These are phyloP conservation scores for Anas flavirostris DNA, from an alignment of 2,797 vertebrate species.

Conservation along the genomic window DNA sequence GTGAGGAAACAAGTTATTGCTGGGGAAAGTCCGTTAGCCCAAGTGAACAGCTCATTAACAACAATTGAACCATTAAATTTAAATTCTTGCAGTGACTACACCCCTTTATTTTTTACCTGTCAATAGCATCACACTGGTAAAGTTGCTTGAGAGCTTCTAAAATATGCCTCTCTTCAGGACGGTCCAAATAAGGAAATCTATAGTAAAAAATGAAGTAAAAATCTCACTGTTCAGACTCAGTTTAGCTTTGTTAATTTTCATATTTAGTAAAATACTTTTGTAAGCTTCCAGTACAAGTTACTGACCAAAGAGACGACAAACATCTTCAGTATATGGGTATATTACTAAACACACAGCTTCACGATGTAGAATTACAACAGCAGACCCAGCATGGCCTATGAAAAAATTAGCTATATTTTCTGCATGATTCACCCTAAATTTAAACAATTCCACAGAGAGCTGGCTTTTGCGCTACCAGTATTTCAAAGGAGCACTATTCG, in stretches of 20 bases:
- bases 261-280: not conserved
- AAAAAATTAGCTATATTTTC: not conserved
- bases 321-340: fast-evolving
- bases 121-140: slow-evolving; percentile 94
- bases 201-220: not conserved
- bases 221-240: not conserved
- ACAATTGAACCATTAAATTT: not conserved
- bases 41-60: not conserved
- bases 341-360: not conserved
- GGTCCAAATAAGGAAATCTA: slow-evolving; percentile 95
- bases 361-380: not conserved
- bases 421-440: not conserved
- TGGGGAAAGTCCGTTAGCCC: not conserved
- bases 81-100: not conserved
- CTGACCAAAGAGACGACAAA: not conserved
- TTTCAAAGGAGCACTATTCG: fast-evolving
- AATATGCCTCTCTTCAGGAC: slow-evolving; percentile 93
- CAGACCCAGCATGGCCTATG: not conserved
- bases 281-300: not conserved
- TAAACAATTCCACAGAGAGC: not conserved
- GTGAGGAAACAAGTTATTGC: not conserved
- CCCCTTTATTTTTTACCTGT: slow-evolving; percentile 83
- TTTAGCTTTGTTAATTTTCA: not conserved
- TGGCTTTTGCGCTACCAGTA: not conserved
- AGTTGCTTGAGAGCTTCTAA: slow-evolving; percentile 94